Evolutionary conservation across 2,888 invertebrate species (phyloP).

Genomic region (Eledone cirrhosa): DNA sequence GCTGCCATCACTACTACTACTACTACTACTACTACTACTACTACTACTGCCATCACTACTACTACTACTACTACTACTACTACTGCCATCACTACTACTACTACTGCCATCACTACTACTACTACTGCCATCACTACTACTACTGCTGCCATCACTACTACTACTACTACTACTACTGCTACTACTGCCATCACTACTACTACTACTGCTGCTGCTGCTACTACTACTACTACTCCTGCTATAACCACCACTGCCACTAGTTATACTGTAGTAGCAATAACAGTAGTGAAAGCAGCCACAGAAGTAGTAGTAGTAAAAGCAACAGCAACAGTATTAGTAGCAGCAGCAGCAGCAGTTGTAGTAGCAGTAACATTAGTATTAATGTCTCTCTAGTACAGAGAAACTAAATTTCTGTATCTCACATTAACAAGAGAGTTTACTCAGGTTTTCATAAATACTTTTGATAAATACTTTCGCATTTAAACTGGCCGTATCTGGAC

Average conservation of each 20-base stretch:
- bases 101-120: conserved; percentile 13
- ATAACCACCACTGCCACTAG: background rate
- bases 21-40: conserved; percentile 13
- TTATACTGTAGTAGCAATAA: no score
- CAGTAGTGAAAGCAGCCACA: no score
- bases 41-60: conserved; percentile 13
- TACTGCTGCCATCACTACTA: conserved; percentile 13
- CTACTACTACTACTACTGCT: conserved; percentile 13
- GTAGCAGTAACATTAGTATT: no score
- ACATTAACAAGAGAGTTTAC: no score
- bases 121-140: conserved; percentile 9
- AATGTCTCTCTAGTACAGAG: no score
- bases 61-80: conserved; percentile 9
- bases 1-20: conserved; percentile 13
- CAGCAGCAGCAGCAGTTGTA: no score
- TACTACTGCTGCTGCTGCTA: background rate
- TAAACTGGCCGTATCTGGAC: no score
- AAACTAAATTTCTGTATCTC: no score
- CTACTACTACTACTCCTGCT: conserved; percentile 9
- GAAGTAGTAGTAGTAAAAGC: no score
- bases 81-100: conserved; percentile 13
- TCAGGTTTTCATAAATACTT: no score
- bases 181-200: background rate
- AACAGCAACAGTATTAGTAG: no score
- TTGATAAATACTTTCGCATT: no score